Percentiles rank a stretch among this genome's conserved stretches.
Evolutionary conservation across 1,140 invertebrate genomes (phyloP).

Genomic region (Drosophila ohnishii): DNA sequence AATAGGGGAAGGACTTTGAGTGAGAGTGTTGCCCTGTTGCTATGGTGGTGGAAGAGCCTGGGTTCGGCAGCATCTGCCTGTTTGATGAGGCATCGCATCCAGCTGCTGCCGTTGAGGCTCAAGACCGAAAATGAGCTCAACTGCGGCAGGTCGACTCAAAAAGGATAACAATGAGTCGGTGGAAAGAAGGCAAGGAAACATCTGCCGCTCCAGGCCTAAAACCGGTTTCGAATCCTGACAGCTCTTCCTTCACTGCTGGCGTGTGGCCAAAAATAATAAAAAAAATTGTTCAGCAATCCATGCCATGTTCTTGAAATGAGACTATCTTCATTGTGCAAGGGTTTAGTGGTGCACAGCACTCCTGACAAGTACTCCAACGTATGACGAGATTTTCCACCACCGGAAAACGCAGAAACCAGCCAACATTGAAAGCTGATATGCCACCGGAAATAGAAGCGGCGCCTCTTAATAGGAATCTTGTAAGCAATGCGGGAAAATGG

Average conservation of each 20-base stretch:
- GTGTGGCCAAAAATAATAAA: slow-evolving; percentile 35
- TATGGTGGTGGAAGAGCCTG: neutral
- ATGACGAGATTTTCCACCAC: neutral
- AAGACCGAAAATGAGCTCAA: slow-evolving; percentile 17
- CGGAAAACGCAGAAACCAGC: slow-evolving; percentile 29
- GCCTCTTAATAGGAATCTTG: slow-evolving; percentile 12
- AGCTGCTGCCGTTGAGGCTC: slow-evolving; percentile 1
- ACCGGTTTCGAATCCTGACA: slow-evolving; percentile 56
- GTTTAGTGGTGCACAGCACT: neutral
- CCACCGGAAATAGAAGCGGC: slow-evolving; percentile 32
- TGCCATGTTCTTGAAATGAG: neutral
- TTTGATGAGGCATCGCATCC: slow-evolving; percentile 3
- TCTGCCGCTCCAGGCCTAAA: slow-evolving; percentile 52
- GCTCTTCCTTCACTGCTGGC: slow-evolving; percentile 4
- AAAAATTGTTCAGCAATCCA: slow-evolving; percentile 4
- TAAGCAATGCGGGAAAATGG: slow-evolving; percentile 12
- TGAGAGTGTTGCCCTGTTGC: neutral
- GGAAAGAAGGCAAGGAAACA: slow-evolving; percentile 37
- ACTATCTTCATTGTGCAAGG: neutral
- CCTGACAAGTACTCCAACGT: slow-evolving; percentile 1
- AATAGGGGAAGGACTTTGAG: slow-evolving; percentile 36
- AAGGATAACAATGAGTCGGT: slow-evolving; percentile 43
- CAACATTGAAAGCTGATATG: slow-evolving; percentile 35
- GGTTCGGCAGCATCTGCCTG: slow-evolving; percentile 21
- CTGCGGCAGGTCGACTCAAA: slow-evolving; percentile 14